phyloP scores from a whole-genome alignment of 2,113 vertebrate species.

The Ondatra zibethicus region DNA sequence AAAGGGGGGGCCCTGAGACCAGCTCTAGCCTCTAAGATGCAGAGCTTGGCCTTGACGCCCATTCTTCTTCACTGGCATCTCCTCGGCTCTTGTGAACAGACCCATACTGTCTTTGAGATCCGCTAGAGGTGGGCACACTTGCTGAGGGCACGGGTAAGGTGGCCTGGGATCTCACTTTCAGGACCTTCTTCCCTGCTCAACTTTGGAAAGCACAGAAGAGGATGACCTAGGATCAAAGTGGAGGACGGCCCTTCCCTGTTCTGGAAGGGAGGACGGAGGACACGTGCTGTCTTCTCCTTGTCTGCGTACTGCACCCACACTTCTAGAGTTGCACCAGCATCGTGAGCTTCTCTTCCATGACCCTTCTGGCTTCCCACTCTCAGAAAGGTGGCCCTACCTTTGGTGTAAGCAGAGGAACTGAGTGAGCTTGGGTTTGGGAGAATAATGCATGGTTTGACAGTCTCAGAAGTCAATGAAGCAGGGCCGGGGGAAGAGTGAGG shows the following conservation, averaged over 20 bases:
- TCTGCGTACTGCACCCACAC: not conserved
- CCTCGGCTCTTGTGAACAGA: accelerated
- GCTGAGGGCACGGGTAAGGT: not conserved
- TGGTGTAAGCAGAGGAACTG: not conserved
- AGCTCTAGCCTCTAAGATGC: not conserved
- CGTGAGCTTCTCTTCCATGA: not conserved
- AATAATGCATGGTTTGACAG: not conserved
- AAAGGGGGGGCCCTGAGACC: not conserved
- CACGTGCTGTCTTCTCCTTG: accelerated
- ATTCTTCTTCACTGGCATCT: not conserved
- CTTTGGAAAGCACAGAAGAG: not conserved
- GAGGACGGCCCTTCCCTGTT: not conserved
- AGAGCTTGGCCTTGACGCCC: not conserved
- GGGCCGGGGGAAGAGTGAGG: not conserved
- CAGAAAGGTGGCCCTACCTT: not conserved
- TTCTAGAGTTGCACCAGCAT: not conserved
- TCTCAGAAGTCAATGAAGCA: not conserved
- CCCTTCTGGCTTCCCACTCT: not conserved
- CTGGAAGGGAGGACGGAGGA: not conserved
- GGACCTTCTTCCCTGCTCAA: not conserved
- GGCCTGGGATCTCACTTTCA: not conserved
- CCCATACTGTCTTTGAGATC: not conserved
- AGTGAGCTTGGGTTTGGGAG: not conserved
- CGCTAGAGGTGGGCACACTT: too few relatives aligned
- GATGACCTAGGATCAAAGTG: not conserved